Conservation (phyloP, 1,140 invertebrate genomes). For the Cryptotermes secundus region DNA sequence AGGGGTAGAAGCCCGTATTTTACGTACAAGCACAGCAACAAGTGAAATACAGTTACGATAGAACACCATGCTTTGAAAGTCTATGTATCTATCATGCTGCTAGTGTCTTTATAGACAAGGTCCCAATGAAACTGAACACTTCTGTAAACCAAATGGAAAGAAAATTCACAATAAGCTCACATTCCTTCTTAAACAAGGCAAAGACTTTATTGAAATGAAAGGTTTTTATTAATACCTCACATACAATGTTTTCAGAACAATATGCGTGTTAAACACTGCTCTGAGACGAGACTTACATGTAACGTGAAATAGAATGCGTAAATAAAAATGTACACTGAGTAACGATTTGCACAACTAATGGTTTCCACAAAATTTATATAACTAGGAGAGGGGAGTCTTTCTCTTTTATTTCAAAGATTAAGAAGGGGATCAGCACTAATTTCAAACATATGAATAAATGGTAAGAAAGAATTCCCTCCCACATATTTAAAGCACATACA, state of each 20-base stretch:
- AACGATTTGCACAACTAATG: neutral
- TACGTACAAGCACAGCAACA: too few relatives aligned
- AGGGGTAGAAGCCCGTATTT: too few relatives aligned
- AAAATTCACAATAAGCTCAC: neutral
- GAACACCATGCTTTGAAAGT: too few relatives aligned
- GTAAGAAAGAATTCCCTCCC: slow-evolving; percentile 10
- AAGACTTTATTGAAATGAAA: slow-evolving; percentile 12
- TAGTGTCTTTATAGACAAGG: too few relatives aligned
- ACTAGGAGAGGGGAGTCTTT: slow-evolving; percentile 13
- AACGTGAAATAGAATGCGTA: slow-evolving; percentile 24
- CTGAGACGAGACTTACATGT: slow-evolving; percentile 21
- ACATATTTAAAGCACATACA: neutral
- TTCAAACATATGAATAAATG: neutral
- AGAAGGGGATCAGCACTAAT: neutral
- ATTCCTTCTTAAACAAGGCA: neutral
- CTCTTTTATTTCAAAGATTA: neutral
- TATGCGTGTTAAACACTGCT: slow-evolving; percentile 25
- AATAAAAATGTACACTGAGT: slow-evolving; percentile 9
- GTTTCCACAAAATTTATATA: slow-evolving; percentile 25
- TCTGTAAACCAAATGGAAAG: neutral
- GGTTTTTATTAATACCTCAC: slow-evolving; percentile 29
- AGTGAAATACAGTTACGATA: too few relatives aligned
- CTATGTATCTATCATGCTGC: too few relatives aligned
- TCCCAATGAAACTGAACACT: too few relatives aligned
- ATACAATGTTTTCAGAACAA: slow-evolving; percentile 30